A percentile compares a stretch with the other conserved stretches of the same genome.
Evolutionary conservation across 2,888 invertebrate species (phyloP).

Genomic region (Cylloceria caligata): DNA sequence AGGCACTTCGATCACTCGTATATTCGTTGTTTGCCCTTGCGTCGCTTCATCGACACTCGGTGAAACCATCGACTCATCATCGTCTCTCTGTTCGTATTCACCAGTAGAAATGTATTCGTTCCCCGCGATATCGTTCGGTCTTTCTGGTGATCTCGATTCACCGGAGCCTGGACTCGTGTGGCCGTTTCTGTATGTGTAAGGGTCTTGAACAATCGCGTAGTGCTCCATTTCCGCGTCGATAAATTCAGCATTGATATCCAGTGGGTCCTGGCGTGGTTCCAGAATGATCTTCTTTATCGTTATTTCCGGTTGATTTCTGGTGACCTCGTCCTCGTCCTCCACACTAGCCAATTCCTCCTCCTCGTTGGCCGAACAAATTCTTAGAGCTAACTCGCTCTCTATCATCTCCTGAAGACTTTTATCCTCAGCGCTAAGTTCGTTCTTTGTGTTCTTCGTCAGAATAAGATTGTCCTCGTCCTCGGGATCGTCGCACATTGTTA

Average conservation of each 20-base stretch:
- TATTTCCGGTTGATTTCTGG: constrained; percentile 72
- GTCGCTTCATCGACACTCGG: constrained; percentile 25
- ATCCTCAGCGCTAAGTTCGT: constrained; percentile 80
- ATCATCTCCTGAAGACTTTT: constrained; percentile 83
- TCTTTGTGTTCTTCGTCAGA: constrained; percentile 78
- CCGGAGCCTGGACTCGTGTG: constrained; percentile 69
- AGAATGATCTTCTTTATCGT: constrained; percentile 78
- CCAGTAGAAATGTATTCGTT: background rate
- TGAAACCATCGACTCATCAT: background rate
- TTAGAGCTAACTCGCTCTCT: constrained; percentile 81
- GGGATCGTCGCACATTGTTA: constrained; percentile 80
- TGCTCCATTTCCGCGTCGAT: constrained; percentile 80
- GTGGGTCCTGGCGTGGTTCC: constrained; percentile 71
- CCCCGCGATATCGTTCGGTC: constrained; percentile 9
- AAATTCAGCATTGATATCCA: constrained; percentile 79
- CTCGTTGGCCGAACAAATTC: constrained; percentile 78
- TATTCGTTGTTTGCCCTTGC: background rate
- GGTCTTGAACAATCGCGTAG: constrained; percentile 75
- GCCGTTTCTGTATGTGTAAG: constrained; percentile 78
- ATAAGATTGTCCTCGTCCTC: constrained; percentile 80
- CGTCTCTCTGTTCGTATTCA: constrained; percentile 55
- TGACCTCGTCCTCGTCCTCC: constrained; percentile 66
- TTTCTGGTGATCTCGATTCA: constrained; percentile 56
- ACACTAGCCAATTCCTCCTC: constrained; percentile 63
- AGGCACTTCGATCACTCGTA: constrained; percentile 11